phyloP scores from a whole-genome alignment of 2,888 invertebrate species.

The Pristionchus japonicus region DNA sequence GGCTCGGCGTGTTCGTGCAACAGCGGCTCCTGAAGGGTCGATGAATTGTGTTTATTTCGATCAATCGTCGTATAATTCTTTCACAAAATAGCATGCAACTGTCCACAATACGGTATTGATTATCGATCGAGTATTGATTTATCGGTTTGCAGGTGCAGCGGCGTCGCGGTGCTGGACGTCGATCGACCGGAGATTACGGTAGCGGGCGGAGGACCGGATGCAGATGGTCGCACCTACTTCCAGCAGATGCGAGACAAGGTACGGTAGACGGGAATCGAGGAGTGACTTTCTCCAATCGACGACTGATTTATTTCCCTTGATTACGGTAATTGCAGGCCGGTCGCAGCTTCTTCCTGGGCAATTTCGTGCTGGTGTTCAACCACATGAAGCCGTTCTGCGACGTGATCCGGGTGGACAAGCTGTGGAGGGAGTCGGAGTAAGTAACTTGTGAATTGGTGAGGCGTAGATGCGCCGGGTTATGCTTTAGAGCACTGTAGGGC shows the following conservation, averaged over 20 bases:
- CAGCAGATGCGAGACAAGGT: slow-evolving; percentile 52
- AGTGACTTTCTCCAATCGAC: neutral
- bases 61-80: too few relatives aligned
- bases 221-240: slow-evolving; percentile 53
- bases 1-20: too few relatives aligned
- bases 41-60: too few relatives aligned
- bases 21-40: too few relatives aligned
- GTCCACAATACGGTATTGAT: too few relatives aligned
- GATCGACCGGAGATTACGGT: slow-evolving; percentile 49
- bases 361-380: slow-evolving; percentile 91
- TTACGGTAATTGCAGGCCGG: slow-evolving; percentile 7
- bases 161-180: slow-evolving; percentile 50
- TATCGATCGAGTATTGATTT: neutral
- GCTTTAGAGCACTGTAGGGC: neutral
- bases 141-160: neutral
- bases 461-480: neutral
- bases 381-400: slow-evolving; percentile 91
- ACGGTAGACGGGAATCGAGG: slow-evolving; percentile 1
- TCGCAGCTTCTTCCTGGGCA: slow-evolving; percentile 80
- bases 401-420: slow-evolving; percentile 91
- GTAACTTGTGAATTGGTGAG: slow-evolving; percentile 73
- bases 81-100: too few relatives aligned
- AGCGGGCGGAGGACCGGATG: slow-evolving; percentile 49
- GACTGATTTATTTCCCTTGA: neutral
- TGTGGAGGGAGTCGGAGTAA: slow-evolving; percentile 93